Evolutionary conservation across 2,888 invertebrate species (phyloP).

Genomic region (Carabus problematicus): DNA sequence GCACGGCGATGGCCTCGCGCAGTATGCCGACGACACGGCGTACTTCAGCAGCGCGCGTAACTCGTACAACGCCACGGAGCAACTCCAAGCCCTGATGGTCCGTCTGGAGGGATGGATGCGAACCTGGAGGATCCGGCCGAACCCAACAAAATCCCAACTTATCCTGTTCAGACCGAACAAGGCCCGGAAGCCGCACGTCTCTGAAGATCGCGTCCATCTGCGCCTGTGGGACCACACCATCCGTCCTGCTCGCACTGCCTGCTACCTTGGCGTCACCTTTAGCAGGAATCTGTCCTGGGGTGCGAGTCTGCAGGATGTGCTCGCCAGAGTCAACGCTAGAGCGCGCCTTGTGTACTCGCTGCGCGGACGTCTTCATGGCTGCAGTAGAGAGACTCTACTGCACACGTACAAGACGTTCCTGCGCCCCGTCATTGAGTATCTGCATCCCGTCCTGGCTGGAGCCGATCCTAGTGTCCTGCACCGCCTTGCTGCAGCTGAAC

Average conservation of each 20-base stretch:
- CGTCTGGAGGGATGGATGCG: neutral
- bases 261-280: too few relatives aligned
- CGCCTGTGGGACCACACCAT: neutral
- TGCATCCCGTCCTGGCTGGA: too few relatives aligned
- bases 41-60: neutral
- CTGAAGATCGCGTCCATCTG: neutral
- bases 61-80: neutral
- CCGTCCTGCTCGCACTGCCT: neutral
- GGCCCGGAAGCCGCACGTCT: too few relatives aligned
- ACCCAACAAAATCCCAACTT: neutral
- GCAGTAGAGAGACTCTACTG: neutral
- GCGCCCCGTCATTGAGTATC: too few relatives aligned
- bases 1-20: neutral
- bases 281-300: neutral
- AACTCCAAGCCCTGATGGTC: neutral
- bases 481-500: too few relatives aligned
- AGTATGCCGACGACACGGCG: neutral
- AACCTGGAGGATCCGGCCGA: neutral
- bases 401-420: constrained; percentile 13
- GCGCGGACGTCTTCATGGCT: constrained; percentile 2
- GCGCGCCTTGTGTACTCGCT: constrained; percentile 14
- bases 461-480: too few relatives aligned
- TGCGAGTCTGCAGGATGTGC: neutral
- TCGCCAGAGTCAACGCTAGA: constrained; percentile 7
- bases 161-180: neutral